phyloP scores from a whole-genome alignment of 2,888 invertebrate genomes.

The Epirrhoe alternata region DNA sequence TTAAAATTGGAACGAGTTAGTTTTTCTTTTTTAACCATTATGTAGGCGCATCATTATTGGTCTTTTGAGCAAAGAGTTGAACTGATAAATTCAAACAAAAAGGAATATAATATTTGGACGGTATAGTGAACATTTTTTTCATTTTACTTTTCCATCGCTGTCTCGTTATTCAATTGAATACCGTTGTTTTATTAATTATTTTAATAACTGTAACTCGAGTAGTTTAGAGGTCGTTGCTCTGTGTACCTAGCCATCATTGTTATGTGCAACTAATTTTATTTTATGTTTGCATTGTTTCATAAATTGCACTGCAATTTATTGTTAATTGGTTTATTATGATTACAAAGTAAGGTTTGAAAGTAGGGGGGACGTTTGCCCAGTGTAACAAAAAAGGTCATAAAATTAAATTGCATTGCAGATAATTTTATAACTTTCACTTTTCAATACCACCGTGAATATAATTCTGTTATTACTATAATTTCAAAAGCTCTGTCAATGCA shows the following conservation, averaged over 20 bases:
- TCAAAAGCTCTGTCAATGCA: too few relatives aligned
- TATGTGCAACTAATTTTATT: constrained; percentile 57
- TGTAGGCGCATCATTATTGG: background rate
- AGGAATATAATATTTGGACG: background rate
- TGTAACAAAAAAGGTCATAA: background rate
- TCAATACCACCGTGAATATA: too few relatives aligned
- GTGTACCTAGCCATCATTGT: constrained; percentile 54
- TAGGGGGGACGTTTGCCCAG: background rate
- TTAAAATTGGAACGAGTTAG: background rate
- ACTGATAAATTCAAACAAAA: background rate
- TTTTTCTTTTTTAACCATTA: background rate
- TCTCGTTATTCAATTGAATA: constrained; percentile 56
- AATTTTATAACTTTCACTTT: too few relatives aligned
- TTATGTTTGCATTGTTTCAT: constrained; percentile 18
- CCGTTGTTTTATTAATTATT: constrained; percentile 76
- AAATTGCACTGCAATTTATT: constrained; percentile 11
- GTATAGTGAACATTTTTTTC: background rate
- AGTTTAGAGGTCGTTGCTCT: constrained; percentile 64
- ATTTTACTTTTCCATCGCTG: constrained; percentile 50
- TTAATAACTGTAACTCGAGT: constrained; percentile 66
- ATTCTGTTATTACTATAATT: too few relatives aligned
- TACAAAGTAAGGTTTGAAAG: background rate
- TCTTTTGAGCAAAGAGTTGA: background rate
- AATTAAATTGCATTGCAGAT: background rate
- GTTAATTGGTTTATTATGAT: constrained; percentile 9